These are phyloP conservation scores for Camponotus floridanus DNA, from an alignment of 1,140 invertebrate genomes.

Conservation along the genomic window DNA sequence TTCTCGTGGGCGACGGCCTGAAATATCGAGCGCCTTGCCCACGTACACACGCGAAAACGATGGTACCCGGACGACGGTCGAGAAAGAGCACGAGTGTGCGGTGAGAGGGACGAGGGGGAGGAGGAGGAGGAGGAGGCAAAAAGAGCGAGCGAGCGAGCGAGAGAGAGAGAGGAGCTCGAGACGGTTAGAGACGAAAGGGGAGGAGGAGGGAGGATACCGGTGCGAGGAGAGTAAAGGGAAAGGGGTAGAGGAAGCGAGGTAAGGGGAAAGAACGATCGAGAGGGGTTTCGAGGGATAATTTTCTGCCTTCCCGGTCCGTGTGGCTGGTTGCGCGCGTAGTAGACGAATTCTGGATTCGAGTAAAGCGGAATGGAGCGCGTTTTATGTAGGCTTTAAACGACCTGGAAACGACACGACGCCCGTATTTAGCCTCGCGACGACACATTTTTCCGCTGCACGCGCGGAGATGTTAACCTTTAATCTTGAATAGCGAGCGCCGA, in stretches of 20 bases:
- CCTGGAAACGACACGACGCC: conserved; percentile 39
- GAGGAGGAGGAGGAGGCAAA: neutral
- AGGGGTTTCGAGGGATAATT: conserved; percentile 72
- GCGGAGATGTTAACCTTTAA: neutral
- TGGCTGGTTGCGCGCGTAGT: conserved; percentile 14
- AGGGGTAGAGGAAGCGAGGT: neutral
- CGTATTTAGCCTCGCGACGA: neutral
- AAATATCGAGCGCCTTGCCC: conserved; percentile 79
- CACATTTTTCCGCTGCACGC: conserved; percentile 24
- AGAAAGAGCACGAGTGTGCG: conserved; percentile 58
- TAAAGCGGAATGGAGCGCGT: neutral
- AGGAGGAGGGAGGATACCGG: conserved; percentile 9
- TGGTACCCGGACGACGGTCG: conserved; percentile 73
- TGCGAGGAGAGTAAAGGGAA: neutral
- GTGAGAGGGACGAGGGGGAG: conserved; percentile 21
- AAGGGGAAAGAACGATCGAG: conserved; percentile 65
- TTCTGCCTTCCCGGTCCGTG: conserved; percentile 64
- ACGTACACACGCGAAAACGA: conserved; percentile 75
- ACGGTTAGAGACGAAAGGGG: conserved; percentile 10
- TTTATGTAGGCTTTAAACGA: conserved; percentile 45
- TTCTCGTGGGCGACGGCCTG: conserved; percentile 77
- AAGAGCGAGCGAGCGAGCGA: conserved; percentile 6
- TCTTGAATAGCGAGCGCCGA: neutral
- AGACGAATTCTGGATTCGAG: conserved; percentile 50
- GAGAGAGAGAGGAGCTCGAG: neutral